Evolutionary conservation across 1,140 invertebrate genomes (phyloP).

Genomic region (Ceratosolen solmsi): DNA sequence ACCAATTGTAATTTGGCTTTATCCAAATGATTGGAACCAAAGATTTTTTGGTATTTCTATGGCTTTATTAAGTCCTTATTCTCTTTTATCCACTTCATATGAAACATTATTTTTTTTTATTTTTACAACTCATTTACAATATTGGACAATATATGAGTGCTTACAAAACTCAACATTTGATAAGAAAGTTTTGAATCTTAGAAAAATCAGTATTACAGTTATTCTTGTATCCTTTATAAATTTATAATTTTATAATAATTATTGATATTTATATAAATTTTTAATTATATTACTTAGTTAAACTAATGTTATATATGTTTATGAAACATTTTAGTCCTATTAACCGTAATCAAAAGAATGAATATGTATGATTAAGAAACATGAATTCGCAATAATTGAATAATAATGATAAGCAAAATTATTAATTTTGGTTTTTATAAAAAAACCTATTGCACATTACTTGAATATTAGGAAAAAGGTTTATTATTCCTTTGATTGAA

Average conservation of each 20-base stretch:
- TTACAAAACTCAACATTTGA: constrained; percentile 40
- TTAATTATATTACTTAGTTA: background rate
- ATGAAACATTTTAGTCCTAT: too few species aligned
- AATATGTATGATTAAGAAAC: too few species aligned
- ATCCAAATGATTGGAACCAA: constrained; percentile 57
- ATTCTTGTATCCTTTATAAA: constrained; percentile 83
- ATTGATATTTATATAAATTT: too few species aligned
- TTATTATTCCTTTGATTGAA: too few species aligned
- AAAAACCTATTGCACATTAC: too few species aligned
- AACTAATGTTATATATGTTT: background rate
- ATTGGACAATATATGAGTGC: constrained; percentile 69
- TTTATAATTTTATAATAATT: too few species aligned
- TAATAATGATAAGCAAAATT: too few species aligned
- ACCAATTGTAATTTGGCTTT: constrained; percentile 63
- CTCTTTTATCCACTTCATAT: constrained; percentile 79
- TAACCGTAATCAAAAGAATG: too few species aligned
- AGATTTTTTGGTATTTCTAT: constrained; percentile 64
- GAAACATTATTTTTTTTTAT: constrained; percentile 79
- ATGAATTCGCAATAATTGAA: too few species aligned
- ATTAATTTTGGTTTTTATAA: too few species aligned
- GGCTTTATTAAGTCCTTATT: constrained; percentile 64
- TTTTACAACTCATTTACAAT: constrained; percentile 74
- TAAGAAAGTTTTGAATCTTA: constrained; percentile 56
- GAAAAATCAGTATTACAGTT: constrained; percentile 75
- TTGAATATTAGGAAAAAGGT: too few species aligned